phyloP scores from a whole-genome alignment of 2,888 invertebrate genomes.

The Pandemis heparana region DNA sequence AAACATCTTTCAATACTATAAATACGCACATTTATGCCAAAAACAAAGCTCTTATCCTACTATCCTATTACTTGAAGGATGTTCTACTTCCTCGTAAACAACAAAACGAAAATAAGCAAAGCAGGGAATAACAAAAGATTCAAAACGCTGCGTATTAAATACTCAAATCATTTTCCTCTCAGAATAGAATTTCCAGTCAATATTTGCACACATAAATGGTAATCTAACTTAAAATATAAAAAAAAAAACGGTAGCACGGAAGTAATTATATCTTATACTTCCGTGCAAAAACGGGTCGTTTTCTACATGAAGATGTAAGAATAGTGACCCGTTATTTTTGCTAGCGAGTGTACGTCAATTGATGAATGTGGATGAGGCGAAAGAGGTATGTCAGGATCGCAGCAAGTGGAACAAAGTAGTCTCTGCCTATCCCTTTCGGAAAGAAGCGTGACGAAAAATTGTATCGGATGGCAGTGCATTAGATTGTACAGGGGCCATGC shows the following conservation, averaged over 20 bases:
- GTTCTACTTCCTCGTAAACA: neutral
- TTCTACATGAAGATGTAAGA: too few relatives aligned
- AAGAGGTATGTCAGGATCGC: too few relatives aligned
- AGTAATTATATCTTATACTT: too few relatives aligned
- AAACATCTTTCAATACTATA: neutral
- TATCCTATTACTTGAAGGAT: neutral
- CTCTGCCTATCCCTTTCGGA: too few relatives aligned
- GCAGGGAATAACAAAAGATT: neutral
- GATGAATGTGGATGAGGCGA: too few relatives aligned
- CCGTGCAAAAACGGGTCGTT: too few relatives aligned
- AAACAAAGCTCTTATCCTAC: neutral
- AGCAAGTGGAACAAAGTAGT: too few relatives aligned
- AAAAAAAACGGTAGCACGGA: neutral
- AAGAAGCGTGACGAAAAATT: too few relatives aligned
- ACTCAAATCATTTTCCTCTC: neutral
- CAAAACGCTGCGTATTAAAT: neutral
- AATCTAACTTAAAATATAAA: conserved; percentile 3
- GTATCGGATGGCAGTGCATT: too few relatives aligned
- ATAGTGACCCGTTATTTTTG: too few relatives aligned
- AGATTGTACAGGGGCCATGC: too few relatives aligned
- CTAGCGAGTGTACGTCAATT: too few relatives aligned
- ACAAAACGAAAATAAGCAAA: neutral
- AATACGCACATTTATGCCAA: neutral
- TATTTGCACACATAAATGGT: neutral
- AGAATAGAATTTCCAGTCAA: neutral